phyloP scores from a whole-genome alignment of 1,140 invertebrate genomes.

The Chionoecetes opilio region DNA sequence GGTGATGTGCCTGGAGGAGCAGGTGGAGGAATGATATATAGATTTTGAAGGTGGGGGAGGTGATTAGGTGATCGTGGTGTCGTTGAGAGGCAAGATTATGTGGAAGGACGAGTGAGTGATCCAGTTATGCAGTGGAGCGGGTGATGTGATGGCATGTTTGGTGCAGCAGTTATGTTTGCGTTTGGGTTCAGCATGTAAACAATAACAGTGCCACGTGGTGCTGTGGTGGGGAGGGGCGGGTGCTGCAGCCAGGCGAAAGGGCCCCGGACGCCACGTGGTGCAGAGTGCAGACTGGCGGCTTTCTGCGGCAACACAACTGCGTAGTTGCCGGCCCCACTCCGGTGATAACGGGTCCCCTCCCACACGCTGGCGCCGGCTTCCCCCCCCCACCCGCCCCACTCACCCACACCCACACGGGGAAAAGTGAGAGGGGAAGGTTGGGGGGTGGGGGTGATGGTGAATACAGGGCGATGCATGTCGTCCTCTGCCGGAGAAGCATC shows the following conservation, averaged over 20 bases:
- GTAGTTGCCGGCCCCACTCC: constrained; percentile 1
- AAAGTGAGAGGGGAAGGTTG: neutral
- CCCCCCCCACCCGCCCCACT: neutral
- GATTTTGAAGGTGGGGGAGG: neutral
- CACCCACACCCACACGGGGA: neutral
- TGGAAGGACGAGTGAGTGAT: neutral
- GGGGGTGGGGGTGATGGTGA: neutral
- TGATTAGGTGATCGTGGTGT: neutral
- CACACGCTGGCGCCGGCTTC: neutral
- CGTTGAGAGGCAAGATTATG: neutral
- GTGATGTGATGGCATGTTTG: neutral
- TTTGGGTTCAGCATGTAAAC: neutral
- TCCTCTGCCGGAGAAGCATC: constrained; percentile 1
- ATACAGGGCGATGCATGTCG: neutral
- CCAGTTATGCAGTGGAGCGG: neutral
- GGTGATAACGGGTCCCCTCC: constrained; percentile 17
- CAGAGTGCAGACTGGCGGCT: neutral
- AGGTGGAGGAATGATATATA: no score
- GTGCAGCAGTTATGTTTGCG: neutral
- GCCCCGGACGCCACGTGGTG: neutral
- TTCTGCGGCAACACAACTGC: constrained; percentile 11
- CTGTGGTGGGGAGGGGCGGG: neutral
- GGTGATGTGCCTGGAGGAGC: no score
- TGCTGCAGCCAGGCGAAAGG: neutral
- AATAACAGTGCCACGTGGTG: constrained; percentile 27